These are phyloP conservation scores for Clarias gariepinus DNA, from an alignment of 2,113 vertebrate genomes.

Conservation along the genomic window DNA sequence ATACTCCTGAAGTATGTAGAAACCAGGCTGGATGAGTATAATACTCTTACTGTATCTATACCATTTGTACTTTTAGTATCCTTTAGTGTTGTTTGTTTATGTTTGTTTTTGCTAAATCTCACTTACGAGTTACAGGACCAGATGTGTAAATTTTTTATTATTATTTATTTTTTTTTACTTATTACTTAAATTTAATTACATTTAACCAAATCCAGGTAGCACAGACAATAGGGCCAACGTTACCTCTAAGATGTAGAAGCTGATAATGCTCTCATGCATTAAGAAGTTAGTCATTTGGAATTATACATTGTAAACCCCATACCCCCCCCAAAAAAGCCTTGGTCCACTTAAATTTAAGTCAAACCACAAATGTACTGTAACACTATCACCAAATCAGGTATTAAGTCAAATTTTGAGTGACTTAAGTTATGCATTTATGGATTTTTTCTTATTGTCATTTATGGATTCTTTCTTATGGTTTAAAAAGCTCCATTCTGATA, in stretches of 20 bases:
- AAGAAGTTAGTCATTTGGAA: not conserved
- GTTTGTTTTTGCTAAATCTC: not conserved
- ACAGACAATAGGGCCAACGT: not conserved
- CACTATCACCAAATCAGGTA: no score
- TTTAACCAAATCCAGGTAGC: not conserved
- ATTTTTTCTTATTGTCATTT: no score
- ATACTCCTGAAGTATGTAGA: not conserved
- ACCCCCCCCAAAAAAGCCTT: no score
- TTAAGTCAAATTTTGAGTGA: no score
- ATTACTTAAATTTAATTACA: not conserved
- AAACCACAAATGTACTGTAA: no score
- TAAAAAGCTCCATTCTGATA: no score
- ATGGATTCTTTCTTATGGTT: no score
- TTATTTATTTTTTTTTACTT: not conserved
- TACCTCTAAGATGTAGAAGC: not conserved
- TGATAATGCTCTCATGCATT: not conserved
- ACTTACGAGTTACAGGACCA: not conserved
- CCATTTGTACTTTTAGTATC: not conserved
- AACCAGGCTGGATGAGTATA: not conserved
- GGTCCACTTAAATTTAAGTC: no score
- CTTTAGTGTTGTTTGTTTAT: not conserved
- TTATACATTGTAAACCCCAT: not conserved
- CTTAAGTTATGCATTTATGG: no score
- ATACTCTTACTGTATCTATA: not conserved
- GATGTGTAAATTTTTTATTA: not conserved